These are phyloP conservation scores for Pygmarrhopalites habei DNA, from an alignment of 1,140 invertebrate genomes.

Conservation along the genomic window DNA sequence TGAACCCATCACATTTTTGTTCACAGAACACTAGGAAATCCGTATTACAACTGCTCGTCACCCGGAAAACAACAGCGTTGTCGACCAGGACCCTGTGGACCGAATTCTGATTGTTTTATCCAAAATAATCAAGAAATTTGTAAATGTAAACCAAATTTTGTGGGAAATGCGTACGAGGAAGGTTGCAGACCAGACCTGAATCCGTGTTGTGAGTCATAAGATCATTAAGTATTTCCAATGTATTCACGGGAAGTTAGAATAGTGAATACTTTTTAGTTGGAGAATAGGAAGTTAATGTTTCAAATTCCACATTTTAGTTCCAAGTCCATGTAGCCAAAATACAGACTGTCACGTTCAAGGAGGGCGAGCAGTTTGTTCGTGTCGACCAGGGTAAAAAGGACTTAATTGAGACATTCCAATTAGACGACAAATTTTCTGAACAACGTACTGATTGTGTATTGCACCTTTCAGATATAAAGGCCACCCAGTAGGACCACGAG, in stretches of 20 bases:
- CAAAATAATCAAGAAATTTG: conserved; percentile 40
- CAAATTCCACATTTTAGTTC: no score
- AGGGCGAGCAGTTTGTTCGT: conserved; percentile 53
- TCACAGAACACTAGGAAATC: conserved; percentile 39
- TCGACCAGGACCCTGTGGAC: conserved; percentile 26
- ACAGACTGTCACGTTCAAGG: conserved; percentile 54
- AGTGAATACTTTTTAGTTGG: no score
- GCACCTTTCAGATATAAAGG: no score
- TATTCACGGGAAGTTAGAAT: no score
- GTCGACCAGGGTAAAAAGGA: conserved; percentile 53
- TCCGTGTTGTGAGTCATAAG: no score
- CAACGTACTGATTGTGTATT: no score
- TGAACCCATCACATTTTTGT: no score
- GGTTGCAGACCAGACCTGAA: conserved; percentile 39
- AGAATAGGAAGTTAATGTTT: no score
- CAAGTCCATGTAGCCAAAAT: conserved; percentile 68
- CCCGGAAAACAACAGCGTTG: conserved; percentile 5
- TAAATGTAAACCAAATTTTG: conserved; percentile 41
- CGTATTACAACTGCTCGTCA: conserved; percentile 35
- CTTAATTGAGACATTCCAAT: no score
- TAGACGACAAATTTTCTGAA: no score
- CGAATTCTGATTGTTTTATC: conserved; percentile 39
- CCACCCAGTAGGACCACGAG: conserved; percentile 47
- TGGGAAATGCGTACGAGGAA: conserved; percentile 43
- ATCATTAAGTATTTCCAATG: no score